Evolutionary conservation across 2,113 vertebrate species (phyloP).

Genomic region (Cavia porcellus): DNA sequence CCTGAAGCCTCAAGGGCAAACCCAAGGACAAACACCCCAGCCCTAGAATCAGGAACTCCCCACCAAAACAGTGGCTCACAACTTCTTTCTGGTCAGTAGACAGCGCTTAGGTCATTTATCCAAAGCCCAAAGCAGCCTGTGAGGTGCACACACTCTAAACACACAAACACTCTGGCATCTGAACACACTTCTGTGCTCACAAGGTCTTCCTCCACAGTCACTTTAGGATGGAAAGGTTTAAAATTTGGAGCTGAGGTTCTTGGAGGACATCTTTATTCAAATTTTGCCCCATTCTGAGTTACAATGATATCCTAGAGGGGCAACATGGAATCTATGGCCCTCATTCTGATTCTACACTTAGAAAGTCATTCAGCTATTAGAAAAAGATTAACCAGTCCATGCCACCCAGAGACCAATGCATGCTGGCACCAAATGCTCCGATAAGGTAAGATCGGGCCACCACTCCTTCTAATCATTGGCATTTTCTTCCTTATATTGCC

Average conservation of each 20-base stretch:
- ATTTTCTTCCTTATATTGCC: neutral
- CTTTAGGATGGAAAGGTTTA: neutral
- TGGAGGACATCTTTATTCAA: neutral
- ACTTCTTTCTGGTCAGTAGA: neutral
- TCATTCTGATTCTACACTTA: neutral
- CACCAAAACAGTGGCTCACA: neutral
- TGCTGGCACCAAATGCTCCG: neutral
- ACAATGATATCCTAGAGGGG: neutral
- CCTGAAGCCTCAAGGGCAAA: neutral
- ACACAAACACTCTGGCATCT: neutral
- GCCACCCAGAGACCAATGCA: neutral
- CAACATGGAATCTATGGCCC: neutral
- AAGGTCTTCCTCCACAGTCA: neutral
- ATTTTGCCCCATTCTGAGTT: neutral
- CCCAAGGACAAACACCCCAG: neutral
- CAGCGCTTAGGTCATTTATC: neutral
- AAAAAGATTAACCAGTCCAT: neutral
- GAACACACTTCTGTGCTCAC: neutral
- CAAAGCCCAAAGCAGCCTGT: neutral
- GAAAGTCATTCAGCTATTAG: neutral
- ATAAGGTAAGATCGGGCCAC: neutral
- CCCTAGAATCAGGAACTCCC: neutral
- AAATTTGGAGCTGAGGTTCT: slow-evolving; percentile 5
- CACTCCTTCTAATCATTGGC: neutral
- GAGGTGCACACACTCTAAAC: neutral